A percentile compares a stretch with the other conserved stretches of the same genome.
phyloP scores from a whole-genome alignment of 2,888 invertebrate species.

The Ommatoiulus sabulosus region DNA sequence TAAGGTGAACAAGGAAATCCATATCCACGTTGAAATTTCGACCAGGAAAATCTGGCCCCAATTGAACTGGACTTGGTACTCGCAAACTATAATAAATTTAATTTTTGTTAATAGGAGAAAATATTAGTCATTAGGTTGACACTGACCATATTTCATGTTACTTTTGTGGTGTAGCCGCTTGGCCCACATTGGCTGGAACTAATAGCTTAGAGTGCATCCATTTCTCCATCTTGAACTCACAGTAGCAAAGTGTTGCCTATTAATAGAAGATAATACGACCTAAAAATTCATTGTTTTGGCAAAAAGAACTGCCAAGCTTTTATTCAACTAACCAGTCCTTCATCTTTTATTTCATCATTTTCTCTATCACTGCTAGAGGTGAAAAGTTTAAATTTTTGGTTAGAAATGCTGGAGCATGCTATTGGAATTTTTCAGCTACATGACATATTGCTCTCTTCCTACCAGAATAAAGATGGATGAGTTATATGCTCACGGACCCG shows the following conservation, averaged over 20 bases:
- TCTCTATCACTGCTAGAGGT: conserved; percentile 65
- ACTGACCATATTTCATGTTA: not conserved
- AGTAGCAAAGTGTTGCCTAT: conserved; percentile 69
- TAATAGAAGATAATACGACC: not conserved
- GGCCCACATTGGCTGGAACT: not conserved
- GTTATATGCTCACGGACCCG: conserved; percentile 71
- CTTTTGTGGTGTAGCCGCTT: not conserved
- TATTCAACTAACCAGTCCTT: conserved; percentile 65
- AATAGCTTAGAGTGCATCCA: conserved; percentile 61
- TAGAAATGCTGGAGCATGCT: not conserved
- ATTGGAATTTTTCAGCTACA: too few relatives aligned
- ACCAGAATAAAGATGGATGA: conserved; percentile 68
- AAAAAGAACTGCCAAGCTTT: conserved; percentile 2
- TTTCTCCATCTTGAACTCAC: conserved; percentile 70
- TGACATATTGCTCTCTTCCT: conserved; percentile 32
- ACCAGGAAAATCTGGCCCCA: conserved; percentile 60
- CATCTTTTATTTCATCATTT: conserved; percentile 68
- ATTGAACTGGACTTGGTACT: conserved; percentile 57
- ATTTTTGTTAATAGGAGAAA: conserved; percentile 29
- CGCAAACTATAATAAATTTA: conserved; percentile 4
- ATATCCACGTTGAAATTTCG: conserved; percentile 61
- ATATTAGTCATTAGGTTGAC: not conserved
- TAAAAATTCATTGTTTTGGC: not conserved
- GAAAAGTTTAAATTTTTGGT: not conserved
- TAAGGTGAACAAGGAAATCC: conserved; percentile 61